Conservation (phyloP, 2,113 vertebrate species). For the Phyllopteryx taeniolatus region DNA sequence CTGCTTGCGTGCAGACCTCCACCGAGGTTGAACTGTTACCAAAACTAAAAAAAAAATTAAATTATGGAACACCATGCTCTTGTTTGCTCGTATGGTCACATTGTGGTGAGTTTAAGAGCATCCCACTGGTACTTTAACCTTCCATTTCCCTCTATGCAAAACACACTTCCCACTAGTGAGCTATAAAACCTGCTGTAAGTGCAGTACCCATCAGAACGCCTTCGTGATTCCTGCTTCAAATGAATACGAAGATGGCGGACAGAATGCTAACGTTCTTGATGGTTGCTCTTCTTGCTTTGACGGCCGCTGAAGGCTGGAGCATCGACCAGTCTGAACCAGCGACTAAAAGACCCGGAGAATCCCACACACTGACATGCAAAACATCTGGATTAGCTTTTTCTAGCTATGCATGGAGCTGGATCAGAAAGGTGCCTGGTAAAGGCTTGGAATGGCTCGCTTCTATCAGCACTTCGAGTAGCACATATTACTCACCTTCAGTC, state of each 20-base stretch:
- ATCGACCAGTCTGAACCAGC: neutral
- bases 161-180: neutral
- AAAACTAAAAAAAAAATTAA: too few relatives aligned
- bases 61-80: neutral
- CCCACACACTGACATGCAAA: constrained; percentile 23
- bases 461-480: neutral
- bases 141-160: constrained; percentile 7
- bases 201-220: neutral
- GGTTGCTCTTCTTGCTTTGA: constrained; percentile 2
- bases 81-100: neutral
- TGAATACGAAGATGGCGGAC: neutral
- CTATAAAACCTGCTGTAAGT: constrained; percentile 3
- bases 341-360: constrained; percentile 17
- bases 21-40: neutral
- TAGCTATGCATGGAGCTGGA: constrained; percentile 32
- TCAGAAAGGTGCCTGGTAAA: constrained; percentile 49
- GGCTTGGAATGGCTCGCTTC: constrained; percentile 30
- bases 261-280: neutral
- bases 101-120: neutral
- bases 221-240: constrained; percentile 24
- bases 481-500: neutral
- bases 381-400: constrained; percentile 8
- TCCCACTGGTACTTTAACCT: neutral
- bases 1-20: too few relatives aligned
- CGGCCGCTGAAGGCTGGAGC: constrained; percentile 21